Conservation (phyloP, 1,140 invertebrate genomes). For the Musca vetustissima region DNA sequence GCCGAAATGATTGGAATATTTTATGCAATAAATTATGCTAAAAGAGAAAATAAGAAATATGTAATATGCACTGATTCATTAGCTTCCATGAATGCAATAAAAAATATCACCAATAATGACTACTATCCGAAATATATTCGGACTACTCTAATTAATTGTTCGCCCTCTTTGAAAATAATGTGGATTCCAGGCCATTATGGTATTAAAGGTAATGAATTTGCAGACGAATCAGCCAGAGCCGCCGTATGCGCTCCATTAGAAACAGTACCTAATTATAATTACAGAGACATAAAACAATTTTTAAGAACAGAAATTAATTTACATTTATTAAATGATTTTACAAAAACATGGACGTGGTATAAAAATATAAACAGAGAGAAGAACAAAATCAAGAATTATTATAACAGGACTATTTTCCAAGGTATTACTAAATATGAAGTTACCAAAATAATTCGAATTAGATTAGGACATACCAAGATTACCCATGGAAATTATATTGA, state of each 20-base stretch:
- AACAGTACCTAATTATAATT: no score
- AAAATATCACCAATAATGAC: neutral
- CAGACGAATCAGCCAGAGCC: neutral
- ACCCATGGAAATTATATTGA: no score
- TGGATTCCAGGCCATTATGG: neutral
- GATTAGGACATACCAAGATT: no score
- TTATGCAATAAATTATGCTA: neutral
- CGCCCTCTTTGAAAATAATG: neutral
- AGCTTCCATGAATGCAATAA: neutral
- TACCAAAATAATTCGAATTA: no score
- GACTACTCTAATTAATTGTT: neutral
- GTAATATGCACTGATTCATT: neutral
- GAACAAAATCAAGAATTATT: no score
- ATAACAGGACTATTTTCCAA: no score
- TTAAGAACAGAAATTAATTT: no score
- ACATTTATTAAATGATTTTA: no score
- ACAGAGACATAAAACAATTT: no score
- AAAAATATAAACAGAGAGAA: no score
- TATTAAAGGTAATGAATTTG: neutral
- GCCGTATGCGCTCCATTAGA: neutral
- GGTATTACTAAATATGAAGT: no score
- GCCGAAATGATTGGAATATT: neutral
- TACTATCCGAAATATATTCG: neutral
- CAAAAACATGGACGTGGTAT: no score
- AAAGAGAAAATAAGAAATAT: neutral